phyloP scores from a whole-genome alignment of 92 coral and sea anemone genomes.

The Nematostella vectensis region DNA sequence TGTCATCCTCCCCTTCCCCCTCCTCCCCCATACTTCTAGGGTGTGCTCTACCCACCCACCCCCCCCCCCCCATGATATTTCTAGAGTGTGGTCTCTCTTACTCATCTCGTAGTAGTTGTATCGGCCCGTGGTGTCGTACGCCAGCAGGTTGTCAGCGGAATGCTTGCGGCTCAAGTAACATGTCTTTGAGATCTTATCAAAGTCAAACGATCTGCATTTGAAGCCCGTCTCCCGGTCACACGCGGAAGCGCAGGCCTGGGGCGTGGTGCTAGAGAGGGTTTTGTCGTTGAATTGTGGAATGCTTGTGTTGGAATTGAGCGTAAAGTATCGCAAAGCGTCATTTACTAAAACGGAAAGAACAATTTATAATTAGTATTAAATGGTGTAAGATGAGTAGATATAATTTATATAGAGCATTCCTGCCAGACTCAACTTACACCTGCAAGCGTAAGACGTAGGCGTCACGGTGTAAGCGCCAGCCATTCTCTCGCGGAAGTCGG shows the following conservation, averaged over 20 bases:
- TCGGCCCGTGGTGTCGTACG: conserved; percentile 7
- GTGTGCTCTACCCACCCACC: too few relatives aligned
- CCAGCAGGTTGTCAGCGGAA: conserved; percentile 27
- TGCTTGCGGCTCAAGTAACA: conserved; percentile 63
- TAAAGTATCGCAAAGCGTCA: conserved; percentile 26
- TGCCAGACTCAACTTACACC: conserved; percentile 42
- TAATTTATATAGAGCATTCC: too few relatives aligned
- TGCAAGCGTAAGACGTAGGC: conserved; percentile 55
- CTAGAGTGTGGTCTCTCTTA: too few relatives aligned
- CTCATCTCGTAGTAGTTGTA: conserved; percentile 54
- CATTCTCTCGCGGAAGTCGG: conserved; percentile 60
- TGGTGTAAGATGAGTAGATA: not conserved
- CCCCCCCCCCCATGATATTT: too few relatives aligned
- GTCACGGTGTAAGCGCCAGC: conserved; percentile 49
- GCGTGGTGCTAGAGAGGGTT: conserved; percentile 28
- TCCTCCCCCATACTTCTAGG: too few relatives aligned
- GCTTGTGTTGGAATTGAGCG: conserved; percentile 33
- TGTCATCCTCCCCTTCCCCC: too few relatives aligned
- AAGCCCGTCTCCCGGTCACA: conserved; percentile 51
- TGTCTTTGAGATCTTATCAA: conserved; percentile 33
- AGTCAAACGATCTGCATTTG: conserved; percentile 82
- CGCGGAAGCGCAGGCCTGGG: conserved; percentile 55
- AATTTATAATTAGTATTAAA: not conserved
- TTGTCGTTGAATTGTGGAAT: conserved; percentile 38
- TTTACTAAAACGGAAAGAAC: conserved; percentile 31